These are phyloP conservation scores for Periophthalmus modestus DNA, from an alignment of 2,113 vertebrate species.

Conservation along the genomic window DNA sequence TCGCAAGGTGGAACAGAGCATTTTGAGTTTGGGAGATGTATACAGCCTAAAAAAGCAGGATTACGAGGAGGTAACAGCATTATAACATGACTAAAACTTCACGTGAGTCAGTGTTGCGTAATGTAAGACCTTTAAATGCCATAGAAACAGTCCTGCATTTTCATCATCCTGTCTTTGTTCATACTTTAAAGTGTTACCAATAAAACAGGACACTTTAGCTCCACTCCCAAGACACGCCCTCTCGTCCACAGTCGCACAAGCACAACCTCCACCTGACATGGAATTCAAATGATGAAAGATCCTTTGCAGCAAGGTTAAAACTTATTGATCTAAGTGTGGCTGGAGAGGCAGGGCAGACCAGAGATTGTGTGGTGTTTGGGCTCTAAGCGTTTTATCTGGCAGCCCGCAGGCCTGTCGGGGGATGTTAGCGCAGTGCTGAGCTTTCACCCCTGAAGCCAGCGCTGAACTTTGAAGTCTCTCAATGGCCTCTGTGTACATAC, in stretches of 20 bases:
- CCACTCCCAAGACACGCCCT: slow-evolving; percentile 20
- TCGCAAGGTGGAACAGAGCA: no score
- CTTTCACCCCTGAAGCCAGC: slow-evolving; percentile 68
- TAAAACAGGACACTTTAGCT: slow-evolving; percentile 19
- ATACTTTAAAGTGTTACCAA: background rate
- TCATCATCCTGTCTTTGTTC: no score
- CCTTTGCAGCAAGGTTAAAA: slow-evolving; percentile 72
- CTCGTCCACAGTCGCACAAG: slow-evolving; percentile 19
- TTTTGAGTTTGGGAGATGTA: no score
- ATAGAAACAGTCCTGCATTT: no score
- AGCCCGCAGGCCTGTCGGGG: slow-evolving; percentile 68
- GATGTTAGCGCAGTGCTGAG: slow-evolving; percentile 71
- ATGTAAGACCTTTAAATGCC: no score
- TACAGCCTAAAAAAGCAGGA: no score
- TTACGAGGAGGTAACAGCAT: no score
- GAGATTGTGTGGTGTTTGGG: slow-evolving; percentile 66
- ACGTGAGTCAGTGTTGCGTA: no score
- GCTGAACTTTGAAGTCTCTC: slow-evolving; percentile 76
- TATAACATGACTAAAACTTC: no score
- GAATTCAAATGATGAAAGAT: slow-evolving; percentile 64
- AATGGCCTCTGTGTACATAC: slow-evolving; percentile 66
- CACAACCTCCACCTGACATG: slow-evolving; percentile 46
- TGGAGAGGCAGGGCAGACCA: slow-evolving; percentile 49
- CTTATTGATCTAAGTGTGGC: slow-evolving; percentile 70
- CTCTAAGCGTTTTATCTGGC: slow-evolving; percentile 77